A percentile compares a stretch with the other conserved stretches of the same genome.
Evolutionary conservation across 2,888 invertebrate genomes (phyloP).

Genomic region (Caenorhabditis drosophilae): DNA sequence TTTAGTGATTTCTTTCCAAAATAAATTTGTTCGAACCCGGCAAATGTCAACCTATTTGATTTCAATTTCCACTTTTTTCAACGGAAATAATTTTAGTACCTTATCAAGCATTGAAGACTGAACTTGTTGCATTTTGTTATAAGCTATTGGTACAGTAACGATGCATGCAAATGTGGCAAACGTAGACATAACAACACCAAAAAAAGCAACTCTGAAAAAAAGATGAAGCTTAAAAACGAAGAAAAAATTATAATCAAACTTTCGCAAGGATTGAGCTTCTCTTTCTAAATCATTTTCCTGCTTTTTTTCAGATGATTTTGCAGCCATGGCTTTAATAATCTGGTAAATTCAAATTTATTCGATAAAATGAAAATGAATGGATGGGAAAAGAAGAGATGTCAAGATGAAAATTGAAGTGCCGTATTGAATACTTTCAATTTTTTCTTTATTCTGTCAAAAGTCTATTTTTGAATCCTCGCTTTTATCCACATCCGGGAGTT

Average conservation of each 20-base stretch:
- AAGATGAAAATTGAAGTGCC: too few relatives aligned
- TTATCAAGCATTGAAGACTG: conserved; percentile 60
- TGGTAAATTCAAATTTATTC: too few relatives aligned
- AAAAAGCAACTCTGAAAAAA: conserved; percentile 55
- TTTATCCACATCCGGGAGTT: too few relatives aligned
- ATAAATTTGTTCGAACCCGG: conserved; percentile 57
- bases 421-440: too few relatives aligned
- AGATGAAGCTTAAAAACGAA: neutral
- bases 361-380: too few relatives aligned
- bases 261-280: conserved; percentile 28
- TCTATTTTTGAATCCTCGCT: too few relatives aligned
- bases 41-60: conserved; percentile 55
- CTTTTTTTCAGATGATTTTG: neutral
- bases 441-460: too few relatives aligned
- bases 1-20: conserved; percentile 65
- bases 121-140: conserved; percentile 65
- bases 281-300: conserved; percentile 17
- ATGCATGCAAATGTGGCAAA: conserved; percentile 63
- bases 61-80: neutral
- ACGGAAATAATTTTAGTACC: conserved; percentile 38
- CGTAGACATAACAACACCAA: conserved; percentile 63
- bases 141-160: conserved; percentile 62
- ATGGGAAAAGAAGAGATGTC: too few relatives aligned
- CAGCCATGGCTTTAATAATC: neutral
- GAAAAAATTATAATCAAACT: conserved; percentile 7